Base-by-base conservation (phyloP, 92 coral and sea anemone genomes). In the Heliopora coerulea region DNA sequence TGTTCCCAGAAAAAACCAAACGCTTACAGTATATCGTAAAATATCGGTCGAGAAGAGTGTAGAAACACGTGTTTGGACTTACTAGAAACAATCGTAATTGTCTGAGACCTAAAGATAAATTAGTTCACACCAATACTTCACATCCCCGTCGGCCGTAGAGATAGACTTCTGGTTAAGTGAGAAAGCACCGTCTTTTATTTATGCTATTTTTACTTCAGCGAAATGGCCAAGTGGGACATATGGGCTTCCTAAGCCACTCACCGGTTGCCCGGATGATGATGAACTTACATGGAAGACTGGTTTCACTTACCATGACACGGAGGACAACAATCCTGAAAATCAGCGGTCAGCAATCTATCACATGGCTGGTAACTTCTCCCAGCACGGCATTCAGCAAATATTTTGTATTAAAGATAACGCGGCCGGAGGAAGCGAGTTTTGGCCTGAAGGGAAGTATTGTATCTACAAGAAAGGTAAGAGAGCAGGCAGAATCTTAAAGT, bases 381-480 rank as follows among this genome's bases (percentile, higher is more conserved):
- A 73, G 69, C 98, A 93, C 75, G 98, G 98, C 27, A 93, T 93
- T 15, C 98, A 93, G 34, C 98, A 93, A 67, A 93, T 83, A 68
- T 93, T 93, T 58, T 93, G 98, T 56, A 81, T 93, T 73, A 93
- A 90, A 49, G 95, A 78, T 25, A 80, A 82, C 40, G 86, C 91
- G 17, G 80, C 83, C 21, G 98, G 91, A 15, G 98, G 90, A 42
- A 90, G 96, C 31, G 98, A 93, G 87, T 85, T 93, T 65, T 93
- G 96, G 96, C 98, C 98, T 0, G 93, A 93, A 49, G 98, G 98
- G 14, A 93, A 93, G 74, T 93, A 93, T 69, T 93, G 98, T 75
- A 54, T 93, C 41, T 93, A 93, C 52, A 93, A 93, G 79, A 93
- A 93, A 90, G 98, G 98, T 93, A 29, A 21, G 29, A 15, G 17